These are phyloP conservation scores for Limnephilus rhombicus DNA, from an alignment of 2,888 invertebrate genomes.

Conservation along the genomic window DNA sequence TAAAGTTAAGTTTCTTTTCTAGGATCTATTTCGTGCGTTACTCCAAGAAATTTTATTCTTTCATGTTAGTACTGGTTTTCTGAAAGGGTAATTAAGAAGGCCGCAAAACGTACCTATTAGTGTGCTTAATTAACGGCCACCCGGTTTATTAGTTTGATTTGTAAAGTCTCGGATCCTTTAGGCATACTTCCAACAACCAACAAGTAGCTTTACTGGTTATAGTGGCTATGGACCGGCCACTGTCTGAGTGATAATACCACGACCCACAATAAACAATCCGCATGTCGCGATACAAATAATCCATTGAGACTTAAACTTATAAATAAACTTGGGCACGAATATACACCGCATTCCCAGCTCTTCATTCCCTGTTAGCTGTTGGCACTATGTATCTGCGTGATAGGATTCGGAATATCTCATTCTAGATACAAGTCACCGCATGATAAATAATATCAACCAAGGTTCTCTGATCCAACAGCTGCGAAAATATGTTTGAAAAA, in stretches of 20 bases:
- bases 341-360: not conserved
- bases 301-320: slow-evolving; percentile 7
- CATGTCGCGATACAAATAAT: slow-evolving; percentile 4
- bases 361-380: not conserved
- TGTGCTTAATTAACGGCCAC: not conserved
- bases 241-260: not conserved
- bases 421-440: not conserved
- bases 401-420: not conserved
- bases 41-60: no score
- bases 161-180: not conserved
- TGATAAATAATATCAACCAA: not conserved
- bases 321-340: not conserved
- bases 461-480: not conserved
- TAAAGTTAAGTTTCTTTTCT: no score
- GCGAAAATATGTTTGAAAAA: not conserved
- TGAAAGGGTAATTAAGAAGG: no score
- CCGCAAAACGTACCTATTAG: not conserved
- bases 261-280: slow-evolving; percentile 3
- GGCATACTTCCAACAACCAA: not conserved
- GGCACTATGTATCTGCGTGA: not conserved
- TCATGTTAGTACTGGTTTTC: not conserved
- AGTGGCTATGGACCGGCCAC: not conserved
- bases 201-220: not conserved
- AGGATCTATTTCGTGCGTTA: no score
- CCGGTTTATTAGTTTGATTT: not conserved